A percentile compares a stretch with the other conserved stretches of the same genome.
Conservation (phyloP, 2,113 vertebrate genomes). For the Aegithalos caudatus region DNA sequence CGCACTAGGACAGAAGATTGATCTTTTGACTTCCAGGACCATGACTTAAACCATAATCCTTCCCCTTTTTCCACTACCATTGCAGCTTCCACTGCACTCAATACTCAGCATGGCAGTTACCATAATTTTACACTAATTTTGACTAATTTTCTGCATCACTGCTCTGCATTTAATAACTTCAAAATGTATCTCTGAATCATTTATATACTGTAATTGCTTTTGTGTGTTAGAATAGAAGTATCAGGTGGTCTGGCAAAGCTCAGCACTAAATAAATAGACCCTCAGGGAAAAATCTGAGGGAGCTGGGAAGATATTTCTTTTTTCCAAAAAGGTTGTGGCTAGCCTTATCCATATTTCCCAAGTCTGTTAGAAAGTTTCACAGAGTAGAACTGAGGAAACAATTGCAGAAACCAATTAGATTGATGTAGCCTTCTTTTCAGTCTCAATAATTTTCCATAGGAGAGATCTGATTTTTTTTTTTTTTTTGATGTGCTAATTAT, state of each 20-base stretch:
- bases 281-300: background rate
- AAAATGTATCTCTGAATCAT: slow-evolving; percentile 34
- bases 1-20: background rate
- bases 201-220: slow-evolving; percentile 6
- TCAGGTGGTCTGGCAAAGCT: slow-evolving; percentile 46
- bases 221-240: slow-evolving; percentile 12
- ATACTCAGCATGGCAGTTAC: background rate
- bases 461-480: background rate
- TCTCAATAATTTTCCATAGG: background rate
- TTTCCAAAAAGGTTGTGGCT: background rate
- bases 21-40: background rate
- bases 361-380: background rate
- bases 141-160: slow-evolving; percentile 43
- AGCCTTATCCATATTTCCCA: background rate
- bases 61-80: background rate
- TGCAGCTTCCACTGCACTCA: background rate
- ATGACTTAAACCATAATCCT: background rate
- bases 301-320: background rate
- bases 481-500: background rate
- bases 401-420: background rate
- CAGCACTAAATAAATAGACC: slow-evolving; percentile 34
- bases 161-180: slow-evolving; percentile 36
- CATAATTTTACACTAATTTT: slow-evolving; percentile 49
- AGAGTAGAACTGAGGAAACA: background rate
- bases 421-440: background rate